A percentile compares a stretch with the other conserved stretches of the same genome.
Evolutionary conservation across 2,888 invertebrate species (phyloP).

Genomic region (Eudemis profundana): DNA sequence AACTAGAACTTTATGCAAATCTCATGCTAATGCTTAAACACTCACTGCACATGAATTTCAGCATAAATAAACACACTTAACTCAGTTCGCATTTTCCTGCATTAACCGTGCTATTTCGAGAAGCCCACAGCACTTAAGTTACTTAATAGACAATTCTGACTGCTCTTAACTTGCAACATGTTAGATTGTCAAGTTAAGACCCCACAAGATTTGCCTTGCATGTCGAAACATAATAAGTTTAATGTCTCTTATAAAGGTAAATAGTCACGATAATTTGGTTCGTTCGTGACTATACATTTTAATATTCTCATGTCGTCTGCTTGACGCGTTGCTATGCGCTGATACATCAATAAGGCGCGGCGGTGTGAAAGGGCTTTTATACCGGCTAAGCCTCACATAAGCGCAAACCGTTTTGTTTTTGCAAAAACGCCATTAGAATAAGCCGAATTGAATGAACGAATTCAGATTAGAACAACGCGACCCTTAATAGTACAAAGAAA

Average conservation of each 20-base stretch:
- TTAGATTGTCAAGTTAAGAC: constrained; percentile 29
- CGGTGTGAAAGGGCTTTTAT: constrained; percentile 25
- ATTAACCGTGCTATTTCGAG: constrained; percentile 20
- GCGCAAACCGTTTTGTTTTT: constrained; percentile 30
- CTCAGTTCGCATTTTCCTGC: constrained; percentile 23
- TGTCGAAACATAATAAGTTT: constrained; percentile 35
- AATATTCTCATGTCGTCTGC: constrained; percentile 64
- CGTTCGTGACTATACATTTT: constrained; percentile 77
- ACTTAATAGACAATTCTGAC: constrained; percentile 2
- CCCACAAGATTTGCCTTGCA: constrained; percentile 32
- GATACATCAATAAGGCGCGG: constrained; percentile 70
- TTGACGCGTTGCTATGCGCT: constrained; percentile 71
- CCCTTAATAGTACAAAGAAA: constrained; percentile 27
- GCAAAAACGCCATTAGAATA: constrained; percentile 32
- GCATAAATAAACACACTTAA: constrained; percentile 29
- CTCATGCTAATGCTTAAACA: constrained; percentile 40
- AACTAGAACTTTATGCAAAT: constrained; percentile 42
- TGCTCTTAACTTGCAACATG: constrained; percentile 16
- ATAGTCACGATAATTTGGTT: constrained; percentile 61
- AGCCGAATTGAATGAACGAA: constrained; percentile 27
- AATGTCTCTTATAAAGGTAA: constrained; percentile 53
- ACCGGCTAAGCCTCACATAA: constrained; percentile 19
- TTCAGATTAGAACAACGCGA: constrained; percentile 25
- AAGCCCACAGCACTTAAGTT: constrained; percentile 18
- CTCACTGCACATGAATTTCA: constrained; percentile 37